Evolutionary conservation across 2,797 vertebrate genomes (phyloP).

Genomic region (Centroberyx gerrardi): DNA sequence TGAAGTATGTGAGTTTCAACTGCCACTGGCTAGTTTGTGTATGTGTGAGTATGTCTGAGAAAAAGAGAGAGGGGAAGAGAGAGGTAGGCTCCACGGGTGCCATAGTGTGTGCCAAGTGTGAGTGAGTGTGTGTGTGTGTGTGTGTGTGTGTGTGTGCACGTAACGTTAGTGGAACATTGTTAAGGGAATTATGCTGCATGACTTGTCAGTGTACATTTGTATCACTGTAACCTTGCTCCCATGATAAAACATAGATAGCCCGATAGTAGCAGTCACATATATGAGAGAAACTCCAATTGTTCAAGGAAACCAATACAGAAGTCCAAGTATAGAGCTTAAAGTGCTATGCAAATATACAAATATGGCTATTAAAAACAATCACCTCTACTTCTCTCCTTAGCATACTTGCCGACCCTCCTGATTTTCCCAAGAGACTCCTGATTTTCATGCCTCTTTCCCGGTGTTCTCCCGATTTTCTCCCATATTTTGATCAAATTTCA

Average conservation of each 20-base stretch:
- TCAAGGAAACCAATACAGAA: slow-evolving; percentile 36
- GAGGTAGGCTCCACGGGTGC: neutral
- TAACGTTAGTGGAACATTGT: slow-evolving; percentile 60
- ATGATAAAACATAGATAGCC: slow-evolving; percentile 62
- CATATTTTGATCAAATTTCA: no score
- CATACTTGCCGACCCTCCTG: no score
- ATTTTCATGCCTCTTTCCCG: no score
- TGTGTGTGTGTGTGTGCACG: slow-evolving; percentile 20
- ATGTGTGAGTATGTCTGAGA: neutral
- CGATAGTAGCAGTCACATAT: slow-evolving; percentile 32
- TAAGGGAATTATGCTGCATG: slow-evolving; percentile 68
- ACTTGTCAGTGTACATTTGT: slow-evolving; percentile 71
- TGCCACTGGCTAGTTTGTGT: neutral
- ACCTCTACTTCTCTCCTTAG: no score
- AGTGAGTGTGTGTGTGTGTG: slow-evolving; percentile 25
- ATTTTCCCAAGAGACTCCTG: no score
- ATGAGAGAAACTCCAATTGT: slow-evolving; percentile 48
- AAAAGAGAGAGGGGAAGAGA: neutral
- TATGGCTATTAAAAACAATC: no score
- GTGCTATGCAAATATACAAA: no score
- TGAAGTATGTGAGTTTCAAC: neutral
- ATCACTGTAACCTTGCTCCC: slow-evolving; percentile 63
- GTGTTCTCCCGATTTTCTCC: no score
- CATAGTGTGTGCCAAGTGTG: slow-evolving; percentile 12
- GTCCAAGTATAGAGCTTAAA: slow-evolving; percentile 11